These are phyloP conservation scores for Brachionus asplanchnoidis DNA, from an alignment of 1,140 invertebrate genomes.

Conservation along the genomic window DNA sequence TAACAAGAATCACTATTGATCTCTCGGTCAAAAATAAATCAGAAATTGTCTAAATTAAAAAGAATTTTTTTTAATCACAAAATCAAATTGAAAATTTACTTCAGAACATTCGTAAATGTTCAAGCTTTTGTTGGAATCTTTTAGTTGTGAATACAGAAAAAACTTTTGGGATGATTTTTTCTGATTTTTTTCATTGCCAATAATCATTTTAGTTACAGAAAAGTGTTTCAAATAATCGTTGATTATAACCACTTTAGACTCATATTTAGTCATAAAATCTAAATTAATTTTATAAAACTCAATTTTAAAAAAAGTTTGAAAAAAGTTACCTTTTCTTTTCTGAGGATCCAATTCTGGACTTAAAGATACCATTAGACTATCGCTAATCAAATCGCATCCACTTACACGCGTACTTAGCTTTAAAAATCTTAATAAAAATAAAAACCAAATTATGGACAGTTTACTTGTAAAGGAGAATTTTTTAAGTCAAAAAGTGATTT, in stretches of 20 bases:
- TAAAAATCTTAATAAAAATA: not conserved
- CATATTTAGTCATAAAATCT: not conserved
- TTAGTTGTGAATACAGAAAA: not conserved
- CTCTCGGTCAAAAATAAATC: constrained; percentile 19
- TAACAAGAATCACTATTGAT: not conserved
- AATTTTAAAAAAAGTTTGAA: not conserved
- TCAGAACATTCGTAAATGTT: not conserved
- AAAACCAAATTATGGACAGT: not conserved
- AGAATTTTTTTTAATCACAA: not conserved
- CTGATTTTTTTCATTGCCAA: not conserved
- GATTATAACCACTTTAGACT: not conserved
- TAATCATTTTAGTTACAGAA: not conserved
- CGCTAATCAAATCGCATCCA: constrained; percentile 17
- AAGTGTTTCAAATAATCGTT: constrained; percentile 1
- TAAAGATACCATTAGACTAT: not conserved
- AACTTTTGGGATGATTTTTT: not conserved
- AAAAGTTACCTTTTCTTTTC: not conserved
- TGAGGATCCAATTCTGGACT: not conserved
- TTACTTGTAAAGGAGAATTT: not conserved
- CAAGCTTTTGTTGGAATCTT: not conserved
- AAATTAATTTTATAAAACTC: not conserved
- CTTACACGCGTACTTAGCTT: not conserved
- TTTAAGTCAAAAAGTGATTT: not conserved
- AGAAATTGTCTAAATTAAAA: not conserved
- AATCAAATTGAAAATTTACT: not conserved